Conservation (phyloP, 2,797 vertebrate genomes). For the Danio aesculapii region DNA sequence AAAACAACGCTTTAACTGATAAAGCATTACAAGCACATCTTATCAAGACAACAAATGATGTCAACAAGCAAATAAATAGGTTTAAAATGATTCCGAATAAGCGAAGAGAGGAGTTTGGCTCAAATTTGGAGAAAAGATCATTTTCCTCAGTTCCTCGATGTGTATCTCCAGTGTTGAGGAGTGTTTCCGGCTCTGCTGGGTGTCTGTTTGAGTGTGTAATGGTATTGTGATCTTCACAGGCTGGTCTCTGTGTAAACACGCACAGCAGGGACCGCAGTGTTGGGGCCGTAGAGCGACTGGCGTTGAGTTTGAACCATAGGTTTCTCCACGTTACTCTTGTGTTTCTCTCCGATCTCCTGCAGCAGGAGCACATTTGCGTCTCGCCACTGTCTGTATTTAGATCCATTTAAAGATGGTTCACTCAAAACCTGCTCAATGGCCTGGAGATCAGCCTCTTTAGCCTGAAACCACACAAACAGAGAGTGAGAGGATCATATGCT, state of each 20-base stretch:
- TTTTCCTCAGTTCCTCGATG: not conserved
- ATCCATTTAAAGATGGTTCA: constrained; percentile 76
- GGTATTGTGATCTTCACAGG: constrained; percentile 6
- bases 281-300: too few species aligned
- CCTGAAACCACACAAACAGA: constrained; percentile 65
- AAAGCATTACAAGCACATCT: not conserved
- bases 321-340: not conserved
- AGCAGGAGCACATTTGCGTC: constrained; percentile 79
- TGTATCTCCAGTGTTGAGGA: not conserved
- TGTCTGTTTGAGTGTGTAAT: not conserved
- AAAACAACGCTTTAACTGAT: too few species aligned
- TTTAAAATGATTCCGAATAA: not conserved
- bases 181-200: not conserved
- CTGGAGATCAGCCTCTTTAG: constrained; percentile 84
- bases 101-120: not conserved
- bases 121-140: not conserved
- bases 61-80: not conserved
- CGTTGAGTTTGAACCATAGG: not conserved
- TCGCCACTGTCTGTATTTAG: constrained; percentile 83
- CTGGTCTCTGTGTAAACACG: constrained; percentile 49
- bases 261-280: not conserved
- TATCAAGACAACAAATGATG: not conserved
- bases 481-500: constrained; percentile 26
- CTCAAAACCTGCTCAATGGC: constrained; percentile 83
- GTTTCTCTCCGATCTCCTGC: constrained; percentile 79